A percentile compares a stretch with the other conserved stretches of the same genome.
Evolutionary conservation across 2,888 invertebrate species (phyloP).

Genomic region (Pardosa pseudoannulata): DNA sequence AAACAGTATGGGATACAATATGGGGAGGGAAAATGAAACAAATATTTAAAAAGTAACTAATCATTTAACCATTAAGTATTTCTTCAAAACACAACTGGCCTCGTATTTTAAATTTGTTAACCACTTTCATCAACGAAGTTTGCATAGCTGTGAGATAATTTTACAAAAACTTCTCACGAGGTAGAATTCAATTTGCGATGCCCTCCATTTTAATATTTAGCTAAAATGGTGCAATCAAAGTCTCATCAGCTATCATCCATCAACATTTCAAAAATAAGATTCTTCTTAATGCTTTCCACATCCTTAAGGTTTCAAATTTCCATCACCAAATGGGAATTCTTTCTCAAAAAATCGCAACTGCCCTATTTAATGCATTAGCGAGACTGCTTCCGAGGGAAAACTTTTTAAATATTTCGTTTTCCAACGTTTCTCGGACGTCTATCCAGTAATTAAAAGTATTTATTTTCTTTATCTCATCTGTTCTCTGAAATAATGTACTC

Average conservation of each 20-base stretch:
- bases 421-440: neutral
- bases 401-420: constrained; percentile 21
- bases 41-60: neutral
- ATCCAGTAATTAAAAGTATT: constrained; percentile 32
- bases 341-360: constrained; percentile 38
- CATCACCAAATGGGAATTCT: constrained; percentile 52
- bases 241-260: constrained; percentile 63
- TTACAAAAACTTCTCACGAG: constrained; percentile 4
- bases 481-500: constrained; percentile 8
- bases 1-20: too few relatives aligned
- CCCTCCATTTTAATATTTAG: constrained; percentile 49
- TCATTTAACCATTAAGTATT: neutral
- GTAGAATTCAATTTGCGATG: constrained; percentile 39
- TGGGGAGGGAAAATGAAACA: too few relatives aligned
- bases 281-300: constrained; percentile 54
- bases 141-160: neutral
- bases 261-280: constrained; percentile 61
- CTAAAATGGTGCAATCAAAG: constrained; percentile 65
- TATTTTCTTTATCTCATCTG: neutral
- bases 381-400: neutral
- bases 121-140: neutral
- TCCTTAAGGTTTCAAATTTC: constrained; percentile 62
- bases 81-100: neutral
- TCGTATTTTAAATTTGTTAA: neutral
- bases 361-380: constrained; percentile 47